Evolutionary conservation across 2,888 invertebrate species (phyloP), one percentile per base, ranked within the genome.

Genomic region (Caenorhabditis sp.): DNA sequence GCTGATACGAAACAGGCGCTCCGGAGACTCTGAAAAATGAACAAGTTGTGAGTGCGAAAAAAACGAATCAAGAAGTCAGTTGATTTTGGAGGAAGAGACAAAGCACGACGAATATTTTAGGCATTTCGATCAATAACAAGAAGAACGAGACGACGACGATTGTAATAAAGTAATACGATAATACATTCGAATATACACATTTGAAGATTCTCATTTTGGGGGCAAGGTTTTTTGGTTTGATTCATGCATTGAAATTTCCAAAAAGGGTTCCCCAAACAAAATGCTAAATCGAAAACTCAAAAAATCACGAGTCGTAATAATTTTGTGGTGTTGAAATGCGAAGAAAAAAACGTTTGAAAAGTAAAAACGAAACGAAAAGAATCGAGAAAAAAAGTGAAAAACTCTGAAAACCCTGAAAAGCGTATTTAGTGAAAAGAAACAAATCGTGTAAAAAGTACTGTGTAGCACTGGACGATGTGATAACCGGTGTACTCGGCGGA

Each of bases 1-100:
- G 59, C 51, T 76, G 72, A 51, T 81, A 81, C 17, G 78, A 72
- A 36, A 81, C 73, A 24, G 81, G 78, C 4, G 71, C 77, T 1
- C 72, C 77, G 14, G 81, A 75, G 10, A 81, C 65, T 59, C 81
- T 81, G 74, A 54, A 81, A 77, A 19, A 23, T 37, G 0, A 17
- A 5, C 5, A 50, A 8, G 5, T 50, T n/a, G 17, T 8, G 14
- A 50, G 4, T 4, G 50, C 5, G 17, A 50, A 14, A n/a, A 50
- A 14, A 50, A 50, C 19, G 19, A 14, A 19, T 50, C 4, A n/a
- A n/a, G 50, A 50, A 31, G 31, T 4, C 31, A 10, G 31, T 6
- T 31, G 31, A 23, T 43, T 43, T 43, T 43, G 43, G 17, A 43
- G 43, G 4, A 31, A 31, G 31, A 31, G 43, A 43, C 43, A 43